Base-by-base conservation (phyloP, 1,140 invertebrate species). In the Ceratina japonica region DNA sequence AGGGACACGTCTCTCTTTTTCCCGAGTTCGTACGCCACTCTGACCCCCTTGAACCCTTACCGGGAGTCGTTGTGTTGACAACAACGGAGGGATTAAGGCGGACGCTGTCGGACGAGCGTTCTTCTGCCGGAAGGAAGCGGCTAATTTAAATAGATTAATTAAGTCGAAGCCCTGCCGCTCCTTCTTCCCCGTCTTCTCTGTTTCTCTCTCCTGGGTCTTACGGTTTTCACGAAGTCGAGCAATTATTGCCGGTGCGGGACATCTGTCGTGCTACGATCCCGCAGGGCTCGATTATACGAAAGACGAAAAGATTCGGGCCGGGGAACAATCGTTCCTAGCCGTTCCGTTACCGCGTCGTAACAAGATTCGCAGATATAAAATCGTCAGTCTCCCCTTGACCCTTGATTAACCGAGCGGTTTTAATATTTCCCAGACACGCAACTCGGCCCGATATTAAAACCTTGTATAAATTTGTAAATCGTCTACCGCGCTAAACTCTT, bases 111-210 rank as follows among this genome's bases (percentile, higher is more conserved):
- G 54, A 76, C 54, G 54, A 70, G 37, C 69, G 31, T 72, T 64
- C 49, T 78, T 79, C 62, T 58, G 24, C 3, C 52, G 62, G 52
- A 79, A 87, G 86, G 83, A 87, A 86, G 73, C 79, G 71, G 77
- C 80, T 88, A 86, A 87, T 88, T 89, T 87, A 83, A 87, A 87
- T 88, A 81, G 86, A 88, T 88, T 89, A 89, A 89, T 89, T 85
- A 88, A 88, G 84, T 83, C 81, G 84, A 85, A 86, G 82, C 75
- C 3, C 51, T 2, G 54, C 12, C 37, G n/a, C 31, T 20, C 37
- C 16, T 10, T 12, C 49, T 54, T 15, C 56, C 54, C 56, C 51
- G 3, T 4, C 8, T 15, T 51, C 63, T 22, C 5, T 22, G 8
- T 44, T 44, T 52, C 18, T 16, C 16, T 69, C 18, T 20, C 15